These are phyloP conservation scores for Tetragonula clypearis DNA, from an alignment of 1,140 invertebrate genomes.

Conservation along the genomic window DNA sequence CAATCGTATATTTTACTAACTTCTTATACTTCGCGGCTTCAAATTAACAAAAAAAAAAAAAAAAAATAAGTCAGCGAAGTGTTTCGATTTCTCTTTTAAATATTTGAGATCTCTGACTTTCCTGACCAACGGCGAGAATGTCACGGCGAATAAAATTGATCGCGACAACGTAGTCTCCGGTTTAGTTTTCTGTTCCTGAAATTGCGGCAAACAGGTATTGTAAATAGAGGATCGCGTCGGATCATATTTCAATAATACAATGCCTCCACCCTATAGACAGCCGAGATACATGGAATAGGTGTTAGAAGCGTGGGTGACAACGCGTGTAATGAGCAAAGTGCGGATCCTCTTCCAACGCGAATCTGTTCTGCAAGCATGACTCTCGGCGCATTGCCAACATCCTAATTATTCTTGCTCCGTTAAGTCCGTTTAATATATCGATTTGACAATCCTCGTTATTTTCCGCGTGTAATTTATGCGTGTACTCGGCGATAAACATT, in stretches of 20 bases:
- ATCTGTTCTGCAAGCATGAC: constrained; percentile 69
- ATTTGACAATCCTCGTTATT: constrained; percentile 73
- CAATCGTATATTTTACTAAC: no score
- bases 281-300: constrained; percentile 21
- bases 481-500: background rate
- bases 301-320: constrained; percentile 56
- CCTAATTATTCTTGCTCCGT: constrained; percentile 79
- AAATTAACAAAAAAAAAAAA: no score
- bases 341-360: constrained; percentile 59
- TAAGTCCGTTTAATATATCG: constrained; percentile 78
- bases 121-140: background rate
- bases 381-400: constrained; percentile 76
- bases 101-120: no score
- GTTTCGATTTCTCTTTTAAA: no score
- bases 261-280: constrained; percentile 38
- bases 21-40: no score
- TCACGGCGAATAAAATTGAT: background rate
- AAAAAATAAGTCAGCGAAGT: no score
- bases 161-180: background rate
- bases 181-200: background rate
- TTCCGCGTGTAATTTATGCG: constrained; percentile 18
- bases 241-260: constrained; percentile 33
- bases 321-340: constrained; percentile 63
- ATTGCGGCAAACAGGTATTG: no score
- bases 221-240: background rate